Evolutionary conservation across 2,113 vertebrate genomes (phyloP).

Genomic region (Hylia prasina): DNA sequence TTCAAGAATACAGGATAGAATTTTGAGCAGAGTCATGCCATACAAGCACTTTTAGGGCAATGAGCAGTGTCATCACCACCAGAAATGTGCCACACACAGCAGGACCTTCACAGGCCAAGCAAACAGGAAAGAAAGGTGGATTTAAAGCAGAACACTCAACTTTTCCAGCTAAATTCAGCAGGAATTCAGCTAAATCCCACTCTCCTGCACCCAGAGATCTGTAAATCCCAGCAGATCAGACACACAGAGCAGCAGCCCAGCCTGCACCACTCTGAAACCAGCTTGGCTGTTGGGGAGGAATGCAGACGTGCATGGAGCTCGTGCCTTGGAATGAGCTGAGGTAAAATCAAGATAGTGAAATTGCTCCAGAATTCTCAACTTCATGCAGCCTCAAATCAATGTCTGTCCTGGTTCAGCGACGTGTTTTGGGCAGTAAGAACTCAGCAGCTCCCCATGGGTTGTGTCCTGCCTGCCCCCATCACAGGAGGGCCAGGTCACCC

Average conservation of each 20-base stretch:
- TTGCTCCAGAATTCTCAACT: not conserved
- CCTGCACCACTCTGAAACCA: not conserved
- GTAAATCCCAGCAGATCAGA: not conserved
- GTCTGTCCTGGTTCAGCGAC: fast-evolving
- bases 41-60: not conserved
- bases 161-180: not conserved
- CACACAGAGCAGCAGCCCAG: not conserved
- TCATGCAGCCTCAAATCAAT: not conserved
- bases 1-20: not conserved
- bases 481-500: not conserved
- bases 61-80: not conserved
- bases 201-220: not conserved
- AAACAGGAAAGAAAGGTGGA: not conserved
- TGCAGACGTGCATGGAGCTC: fast-evolving
- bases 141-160: not conserved
- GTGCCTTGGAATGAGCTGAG: not conserved
- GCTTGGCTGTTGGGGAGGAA: not conserved
- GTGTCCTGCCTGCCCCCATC: not conserved
- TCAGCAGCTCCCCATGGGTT: not conserved
- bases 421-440: not conserved
- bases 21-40: not conserved
- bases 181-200: not conserved
- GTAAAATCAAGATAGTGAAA: fast-evolving
- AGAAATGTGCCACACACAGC: not conserved
- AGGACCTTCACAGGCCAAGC: not conserved